Percentiles rank a stretch among this genome's conserved stretches.
phyloP scores from a whole-genome alignment of 2,797 vertebrate species.

The Lindbergichthys nudifrons region DNA sequence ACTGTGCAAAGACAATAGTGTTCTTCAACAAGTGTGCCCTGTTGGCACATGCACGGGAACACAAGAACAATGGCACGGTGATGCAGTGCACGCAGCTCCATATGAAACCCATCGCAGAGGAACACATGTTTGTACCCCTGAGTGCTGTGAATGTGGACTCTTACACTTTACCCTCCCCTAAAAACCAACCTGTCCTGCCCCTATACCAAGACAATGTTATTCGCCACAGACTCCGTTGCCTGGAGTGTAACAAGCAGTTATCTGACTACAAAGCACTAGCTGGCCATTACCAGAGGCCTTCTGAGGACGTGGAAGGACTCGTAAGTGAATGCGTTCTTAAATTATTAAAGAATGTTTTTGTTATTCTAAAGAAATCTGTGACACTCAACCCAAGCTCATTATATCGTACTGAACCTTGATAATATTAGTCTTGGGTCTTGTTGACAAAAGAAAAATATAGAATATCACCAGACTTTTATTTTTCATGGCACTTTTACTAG shows the following conservation, averaged over 20 bases:
- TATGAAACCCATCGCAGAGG: conserved; percentile 92
- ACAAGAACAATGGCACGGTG: conserved; percentile 91
- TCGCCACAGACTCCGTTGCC: conserved; percentile 89
- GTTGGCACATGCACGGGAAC: conserved; percentile 94
- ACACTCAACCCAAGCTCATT: not conserved
- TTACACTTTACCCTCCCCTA: conserved; percentile 44
- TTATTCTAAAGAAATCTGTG: not conserved
- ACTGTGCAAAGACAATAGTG: conserved; percentile 91
- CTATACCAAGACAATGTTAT: conserved; percentile 90
- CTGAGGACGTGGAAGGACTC: conserved; percentile 90
- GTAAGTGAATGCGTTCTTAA: conserved; percentile 81
- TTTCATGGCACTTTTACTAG: not conserved
- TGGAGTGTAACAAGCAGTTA: conserved; percentile 94
- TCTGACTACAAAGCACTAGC: conserved; percentile 90
- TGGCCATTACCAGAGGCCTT: conserved; percentile 93
- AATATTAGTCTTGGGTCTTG: not conserved
- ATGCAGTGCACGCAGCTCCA: conserved; percentile 98
- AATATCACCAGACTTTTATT: not conserved
- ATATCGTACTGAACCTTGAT: not conserved
- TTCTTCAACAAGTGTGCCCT: conserved; percentile 98
- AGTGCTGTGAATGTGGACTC: conserved; percentile 42
- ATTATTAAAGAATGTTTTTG: not conserved
- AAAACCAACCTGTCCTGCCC: conserved; percentile 88
- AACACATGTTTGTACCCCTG: conserved; percentile 91
- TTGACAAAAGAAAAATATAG: not conserved